phyloP scores from a whole-genome alignment of 2,797 vertebrate genomes.

The Pteropus rufus region DNA sequence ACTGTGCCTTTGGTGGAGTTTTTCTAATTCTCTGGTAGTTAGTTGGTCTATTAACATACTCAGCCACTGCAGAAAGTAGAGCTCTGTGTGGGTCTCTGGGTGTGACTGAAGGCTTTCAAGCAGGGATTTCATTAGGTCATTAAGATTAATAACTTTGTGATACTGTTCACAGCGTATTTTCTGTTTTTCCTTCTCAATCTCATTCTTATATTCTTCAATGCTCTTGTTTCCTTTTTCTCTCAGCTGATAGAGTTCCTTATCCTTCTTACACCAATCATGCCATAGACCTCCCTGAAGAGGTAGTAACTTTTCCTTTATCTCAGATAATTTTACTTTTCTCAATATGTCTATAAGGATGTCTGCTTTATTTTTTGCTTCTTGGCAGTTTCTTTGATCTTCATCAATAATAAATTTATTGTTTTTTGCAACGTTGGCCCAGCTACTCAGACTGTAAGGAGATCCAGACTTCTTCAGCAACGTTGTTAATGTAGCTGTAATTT shows the following conservation, averaged over 20 bases:
- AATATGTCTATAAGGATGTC: conserved; percentile 4
- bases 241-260: conserved; percentile 78
- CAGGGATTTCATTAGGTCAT: conserved; percentile 69
- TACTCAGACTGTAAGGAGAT: conserved; percentile 58
- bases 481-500: conserved; percentile 71
- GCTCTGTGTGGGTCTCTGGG: conserved; percentile 32
- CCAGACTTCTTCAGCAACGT: conserved; percentile 58
- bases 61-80: conserved; percentile 78
- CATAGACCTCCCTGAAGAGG: conserved; percentile 80
- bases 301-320: conserved; percentile 76
- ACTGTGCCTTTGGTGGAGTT: conserved; percentile 65
- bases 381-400: conserved; percentile 71
- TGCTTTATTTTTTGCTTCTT: conserved; percentile 63
- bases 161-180: conserved; percentile 60
- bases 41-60: conserved; percentile 73
- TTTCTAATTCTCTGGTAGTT: conserved; percentile 47
- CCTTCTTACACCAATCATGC: conserved; percentile 79
- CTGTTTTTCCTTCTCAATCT: conserved; percentile 57
- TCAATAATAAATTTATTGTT: conserved; percentile 73
- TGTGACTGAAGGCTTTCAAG: conserved; percentile 54
- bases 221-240: conserved; percentile 64
- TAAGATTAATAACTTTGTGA: conserved; percentile 18
- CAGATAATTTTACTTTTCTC: conserved; percentile 30
- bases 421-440: conserved; percentile 41
- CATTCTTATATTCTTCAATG: conserved; percentile 74